Percentiles rank a stretch among this genome's conserved stretches.
Conservation (phyloP, 2,888 invertebrate species). For the Hydropsyche betteni region DNA sequence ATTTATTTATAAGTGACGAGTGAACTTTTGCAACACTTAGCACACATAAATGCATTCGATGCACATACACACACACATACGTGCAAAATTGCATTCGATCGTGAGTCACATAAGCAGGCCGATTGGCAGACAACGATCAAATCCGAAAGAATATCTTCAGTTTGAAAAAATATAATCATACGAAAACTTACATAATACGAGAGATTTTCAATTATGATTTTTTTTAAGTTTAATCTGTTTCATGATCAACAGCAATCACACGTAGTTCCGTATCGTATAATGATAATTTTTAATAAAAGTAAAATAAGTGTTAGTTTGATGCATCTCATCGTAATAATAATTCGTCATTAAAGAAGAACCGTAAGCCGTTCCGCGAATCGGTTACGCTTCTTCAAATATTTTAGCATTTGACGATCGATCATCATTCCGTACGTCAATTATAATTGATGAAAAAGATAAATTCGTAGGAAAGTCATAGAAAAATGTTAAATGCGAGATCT, state of each 20-base stretch:
- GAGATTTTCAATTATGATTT: too few species aligned
- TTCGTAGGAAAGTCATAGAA: conserved; percentile 1
- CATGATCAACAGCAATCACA: too few species aligned
- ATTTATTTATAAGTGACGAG: conserved; percentile 32
- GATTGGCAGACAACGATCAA: conserved; percentile 19
- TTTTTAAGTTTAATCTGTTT: too few species aligned
- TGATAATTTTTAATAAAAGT: background rate
- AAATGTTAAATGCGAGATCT: too few species aligned
- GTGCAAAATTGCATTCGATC: too few species aligned
- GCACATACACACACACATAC: background rate
- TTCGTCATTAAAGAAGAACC: conserved; percentile 1
- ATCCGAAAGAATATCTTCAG: too few species aligned
- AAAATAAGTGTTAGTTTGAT: background rate
- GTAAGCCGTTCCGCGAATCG: conserved; percentile 4
- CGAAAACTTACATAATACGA: too few species aligned
- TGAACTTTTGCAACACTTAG: conserved; percentile 30
- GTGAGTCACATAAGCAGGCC: background rate
- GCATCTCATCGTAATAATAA: conserved; percentile 8
- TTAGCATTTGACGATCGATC: conserved; percentile 19
- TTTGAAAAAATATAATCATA: too few species aligned
- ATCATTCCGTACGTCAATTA: conserved; percentile 22
- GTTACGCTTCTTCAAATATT: conserved; percentile 23
- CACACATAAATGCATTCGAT: conserved; percentile 23
- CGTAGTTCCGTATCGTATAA: background rate
- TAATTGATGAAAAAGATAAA: conserved; percentile 25